phyloP scores from a whole-genome alignment of 37 sponge, comb jelly and placozoan genomes.

The Theonella swinhoei region DNA sequence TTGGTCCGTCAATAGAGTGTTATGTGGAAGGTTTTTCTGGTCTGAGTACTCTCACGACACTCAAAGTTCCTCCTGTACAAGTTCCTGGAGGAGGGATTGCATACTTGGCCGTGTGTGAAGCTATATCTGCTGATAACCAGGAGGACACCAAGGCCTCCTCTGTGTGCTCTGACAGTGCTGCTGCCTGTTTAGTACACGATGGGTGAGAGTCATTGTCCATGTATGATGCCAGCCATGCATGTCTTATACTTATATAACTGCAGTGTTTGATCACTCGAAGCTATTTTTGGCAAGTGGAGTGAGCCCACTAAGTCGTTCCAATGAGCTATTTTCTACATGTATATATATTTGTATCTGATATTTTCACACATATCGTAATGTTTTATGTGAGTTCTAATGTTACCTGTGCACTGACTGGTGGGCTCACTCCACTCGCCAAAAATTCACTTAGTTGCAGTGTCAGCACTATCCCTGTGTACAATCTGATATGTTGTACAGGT shows the following conservation, averaged over 20 bases:
- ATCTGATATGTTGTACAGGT: no score
- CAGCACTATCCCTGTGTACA: no score
- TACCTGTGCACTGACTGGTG: no score
- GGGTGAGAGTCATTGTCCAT: not conserved
- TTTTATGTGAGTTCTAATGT: not conserved
- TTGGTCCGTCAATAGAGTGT: slow-evolving; percentile 35
- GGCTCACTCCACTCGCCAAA: not conserved
- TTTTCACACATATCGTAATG: not conserved
- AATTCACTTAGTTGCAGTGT: not conserved
- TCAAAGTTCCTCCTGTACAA: not conserved
- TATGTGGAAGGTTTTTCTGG: slow-evolving; percentile 14
- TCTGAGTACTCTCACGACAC: slow-evolving; percentile 8
- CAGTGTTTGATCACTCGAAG: no score
- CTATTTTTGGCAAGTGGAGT: no score
- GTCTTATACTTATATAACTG: no score
- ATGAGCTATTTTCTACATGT: not conserved
- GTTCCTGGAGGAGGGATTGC: not conserved
- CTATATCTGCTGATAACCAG: slow-evolving; percentile 35
- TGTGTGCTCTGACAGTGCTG: slow-evolving; percentile 15
- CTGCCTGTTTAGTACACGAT: slow-evolving; percentile 31
- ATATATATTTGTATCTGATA: not conserved
- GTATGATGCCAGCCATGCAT: not conserved
- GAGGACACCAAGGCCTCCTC: not conserved
- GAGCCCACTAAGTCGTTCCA: not conserved
- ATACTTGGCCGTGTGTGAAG: slow-evolving; percentile 49